phyloP scores from a whole-genome alignment of 2,888 invertebrate genomes.

The Drosophila borborema region DNA sequence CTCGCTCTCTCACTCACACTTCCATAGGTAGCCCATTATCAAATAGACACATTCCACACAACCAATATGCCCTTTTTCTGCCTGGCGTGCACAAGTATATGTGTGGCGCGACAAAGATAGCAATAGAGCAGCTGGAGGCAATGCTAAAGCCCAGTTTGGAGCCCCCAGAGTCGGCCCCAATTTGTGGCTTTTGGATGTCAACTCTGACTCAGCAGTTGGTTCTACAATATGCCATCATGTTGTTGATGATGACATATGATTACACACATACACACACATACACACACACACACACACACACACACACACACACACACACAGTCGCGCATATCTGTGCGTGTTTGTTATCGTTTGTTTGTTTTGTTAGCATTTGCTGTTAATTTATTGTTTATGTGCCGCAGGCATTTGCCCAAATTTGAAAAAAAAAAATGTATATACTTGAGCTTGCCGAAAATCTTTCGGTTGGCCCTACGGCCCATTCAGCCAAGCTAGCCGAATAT shows the following conservation, averaged over 20 bases:
- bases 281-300: background rate
- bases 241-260: conserved; percentile 63
- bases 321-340: background rate
- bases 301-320: background rate
- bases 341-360: conserved; percentile 65
- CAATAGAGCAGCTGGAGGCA: conserved; percentile 12
- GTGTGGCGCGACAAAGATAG: conserved; percentile 1
- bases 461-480: conserved; percentile 35
- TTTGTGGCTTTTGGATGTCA: conserved; percentile 65
- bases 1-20: background rate
- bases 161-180: conserved; percentile 48
- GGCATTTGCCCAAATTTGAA: conserved; percentile 42
- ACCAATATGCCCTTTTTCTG: conserved; percentile 4
- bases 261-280: conserved; percentile 18
- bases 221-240: conserved; percentile 54
- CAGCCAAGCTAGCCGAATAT: conserved; percentile 45
- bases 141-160: conserved; percentile 21
- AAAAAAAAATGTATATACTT: background rate
- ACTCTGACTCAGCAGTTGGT: conserved; percentile 60
- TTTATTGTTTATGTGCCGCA: conserved; percentile 46
- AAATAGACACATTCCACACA: background rate
- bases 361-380: conserved; percentile 51
- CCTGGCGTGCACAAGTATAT: background rate
- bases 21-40: background rate
- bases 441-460: conserved; percentile 24